phyloP scores from a whole-genome alignment of 1,140 invertebrate genomes.

The Mylabris phalerata region DNA sequence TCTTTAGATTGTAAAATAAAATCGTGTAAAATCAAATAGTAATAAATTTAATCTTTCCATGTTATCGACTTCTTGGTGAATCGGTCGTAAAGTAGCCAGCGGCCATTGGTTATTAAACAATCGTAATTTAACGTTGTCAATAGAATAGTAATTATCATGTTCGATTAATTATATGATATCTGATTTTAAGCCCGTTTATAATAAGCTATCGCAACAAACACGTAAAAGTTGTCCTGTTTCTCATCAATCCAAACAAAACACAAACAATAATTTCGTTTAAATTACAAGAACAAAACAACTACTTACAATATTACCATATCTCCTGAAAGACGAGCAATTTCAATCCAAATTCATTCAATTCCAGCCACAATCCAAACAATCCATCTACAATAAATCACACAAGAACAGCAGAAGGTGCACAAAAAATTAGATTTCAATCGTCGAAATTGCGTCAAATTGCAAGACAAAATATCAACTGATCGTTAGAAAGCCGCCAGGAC shows the following conservation, averaged over 20 bases:
- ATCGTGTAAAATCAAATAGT: conserved; percentile 15
- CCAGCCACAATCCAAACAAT: neutral
- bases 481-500: conserved; percentile 23
- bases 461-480: conserved; percentile 11
- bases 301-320: conserved; percentile 43
- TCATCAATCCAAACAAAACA: too few relatives aligned
- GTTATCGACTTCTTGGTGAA: conserved; percentile 17
- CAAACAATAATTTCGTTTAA: neutral
- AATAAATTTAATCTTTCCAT: conserved; percentile 17
- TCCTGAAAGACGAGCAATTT: conserved; percentile 13
- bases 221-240: too few relatives aligned
- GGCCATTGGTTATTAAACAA: conserved; percentile 33
- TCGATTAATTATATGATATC: conserved; percentile 35
- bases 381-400: neutral
- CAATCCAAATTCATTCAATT: neutral
- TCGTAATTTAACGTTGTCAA: conserved; percentile 35
- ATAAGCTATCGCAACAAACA: neutral
- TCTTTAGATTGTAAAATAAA: conserved; percentile 12
- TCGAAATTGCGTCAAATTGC: conserved; percentile 4
- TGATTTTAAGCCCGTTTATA: conserved; percentile 23
- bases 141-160: conserved; percentile 30
- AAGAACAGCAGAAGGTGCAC: too few relatives aligned
- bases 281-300: neutral
- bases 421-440: neutral
- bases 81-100: conserved; percentile 23